phyloP scores from a whole-genome alignment of 2,113 vertebrate species.

The Crotalus horridus region DNA sequence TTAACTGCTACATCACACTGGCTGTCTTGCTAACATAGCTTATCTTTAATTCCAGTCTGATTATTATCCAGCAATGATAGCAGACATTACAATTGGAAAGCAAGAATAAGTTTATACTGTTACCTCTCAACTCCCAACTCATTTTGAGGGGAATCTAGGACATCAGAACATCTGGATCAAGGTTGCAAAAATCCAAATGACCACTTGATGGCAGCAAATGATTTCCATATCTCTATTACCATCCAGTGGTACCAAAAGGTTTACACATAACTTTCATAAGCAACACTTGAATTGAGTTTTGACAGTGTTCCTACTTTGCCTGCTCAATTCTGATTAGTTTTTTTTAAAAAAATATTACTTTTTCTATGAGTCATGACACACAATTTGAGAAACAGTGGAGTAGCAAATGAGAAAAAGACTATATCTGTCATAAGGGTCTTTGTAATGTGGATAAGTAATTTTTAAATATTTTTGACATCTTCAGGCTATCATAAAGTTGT shows the following conservation, averaged over 20 bases:
- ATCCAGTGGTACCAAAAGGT: neutral
- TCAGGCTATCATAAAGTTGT: neutral
- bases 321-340: neutral
- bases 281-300: neutral
- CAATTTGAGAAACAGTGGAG: neutral
- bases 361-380: neutral
- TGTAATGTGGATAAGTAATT: neutral
- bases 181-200: neutral
- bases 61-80: neutral
- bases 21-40: neutral
- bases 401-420: neutral
- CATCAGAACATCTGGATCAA: neutral
- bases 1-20: neutral
- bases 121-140: neutral
- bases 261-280: neutral
- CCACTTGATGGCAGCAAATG: neutral
- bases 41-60: neutral
- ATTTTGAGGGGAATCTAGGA: neutral
- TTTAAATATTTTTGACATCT: neutral
- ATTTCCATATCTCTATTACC: neutral
- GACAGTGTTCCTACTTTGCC: neutral
- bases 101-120: neutral
- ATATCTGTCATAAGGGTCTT: neutral
- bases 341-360: neutral
- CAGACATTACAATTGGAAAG: neutral